Conservation (phyloP, 1,140 invertebrate genomes). For the Branchinecta lindahli region DNA sequence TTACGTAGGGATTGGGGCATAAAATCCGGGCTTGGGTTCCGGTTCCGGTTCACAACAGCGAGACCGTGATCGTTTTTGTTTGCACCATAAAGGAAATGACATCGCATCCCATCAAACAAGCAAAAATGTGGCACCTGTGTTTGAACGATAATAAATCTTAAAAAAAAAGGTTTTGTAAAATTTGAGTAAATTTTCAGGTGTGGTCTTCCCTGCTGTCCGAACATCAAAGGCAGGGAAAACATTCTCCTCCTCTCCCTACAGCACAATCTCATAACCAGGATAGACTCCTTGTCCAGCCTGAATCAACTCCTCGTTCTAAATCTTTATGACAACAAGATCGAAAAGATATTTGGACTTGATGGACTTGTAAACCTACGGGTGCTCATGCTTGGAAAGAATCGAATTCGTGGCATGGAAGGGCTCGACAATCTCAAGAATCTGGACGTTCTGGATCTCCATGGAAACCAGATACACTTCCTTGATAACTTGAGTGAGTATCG, state of each 20-base stretch:
- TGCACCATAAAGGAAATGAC: no score
- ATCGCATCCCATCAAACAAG: no score
- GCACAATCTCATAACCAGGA: conserved; percentile 20
- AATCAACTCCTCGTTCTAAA: conserved; percentile 18
- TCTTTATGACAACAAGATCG: conserved; percentile 21
- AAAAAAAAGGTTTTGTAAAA: no score
- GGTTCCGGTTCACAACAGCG: no score
- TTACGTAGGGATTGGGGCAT: no score
- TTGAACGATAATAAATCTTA: no score
- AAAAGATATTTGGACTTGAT: conserved; percentile 18
- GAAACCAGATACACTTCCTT: conserved; percentile 18
- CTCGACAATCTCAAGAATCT: conserved; percentile 16
- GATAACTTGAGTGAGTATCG: conserved; percentile 9
- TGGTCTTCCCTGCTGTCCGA: conserved; percentile 18
- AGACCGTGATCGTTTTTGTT: no score
- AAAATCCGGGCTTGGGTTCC: no score
- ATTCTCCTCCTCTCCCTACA: conserved; percentile 19
- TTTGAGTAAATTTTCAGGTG: conserved; percentile 12
- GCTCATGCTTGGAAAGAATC: conserved; percentile 21
- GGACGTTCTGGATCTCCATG: conserved; percentile 20
- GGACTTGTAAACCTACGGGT: conserved; percentile 16
- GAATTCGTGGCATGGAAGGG: conserved; percentile 18
- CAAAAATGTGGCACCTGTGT: no score
- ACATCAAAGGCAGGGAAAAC: conserved; percentile 18
- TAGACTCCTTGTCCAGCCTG: conserved; percentile 18